Conservation (phyloP, 2,797 vertebrate species). For the Schizothorax lantsangensis region DNA sequence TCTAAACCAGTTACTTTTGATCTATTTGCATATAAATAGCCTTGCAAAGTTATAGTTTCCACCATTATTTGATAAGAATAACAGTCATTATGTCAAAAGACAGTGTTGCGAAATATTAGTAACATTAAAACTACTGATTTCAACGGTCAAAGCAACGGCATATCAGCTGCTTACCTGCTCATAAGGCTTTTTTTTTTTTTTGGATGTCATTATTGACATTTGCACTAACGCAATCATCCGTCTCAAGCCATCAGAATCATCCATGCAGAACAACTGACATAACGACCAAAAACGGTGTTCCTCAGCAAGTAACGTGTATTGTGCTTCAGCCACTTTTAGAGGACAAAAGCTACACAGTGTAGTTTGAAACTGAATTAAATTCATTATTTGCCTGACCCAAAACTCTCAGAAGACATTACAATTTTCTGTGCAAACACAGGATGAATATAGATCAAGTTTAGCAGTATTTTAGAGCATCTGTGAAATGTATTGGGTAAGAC, state of each 20-base stretch:
- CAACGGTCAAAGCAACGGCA: background rate
- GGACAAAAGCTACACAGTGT: background rate
- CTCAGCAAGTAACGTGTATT: too few relatives aligned
- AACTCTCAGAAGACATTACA: background rate
- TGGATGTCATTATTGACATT: background rate
- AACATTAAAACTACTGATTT: background rate
- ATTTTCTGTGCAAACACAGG: background rate
- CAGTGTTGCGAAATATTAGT: too few relatives aligned
- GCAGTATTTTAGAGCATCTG: background rate
- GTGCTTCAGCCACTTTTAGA: background rate
- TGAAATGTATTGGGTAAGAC: background rate
- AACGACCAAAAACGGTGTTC: background rate
- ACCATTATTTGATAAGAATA: too few relatives aligned
- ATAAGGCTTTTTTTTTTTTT: background rate
- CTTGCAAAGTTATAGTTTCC: too few relatives aligned
- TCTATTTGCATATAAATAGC: too few relatives aligned
- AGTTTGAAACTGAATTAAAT: background rate
- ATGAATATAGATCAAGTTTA: background rate
- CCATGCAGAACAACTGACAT: too few relatives aligned
- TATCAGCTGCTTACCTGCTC: background rate
- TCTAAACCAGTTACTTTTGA: too few relatives aligned
- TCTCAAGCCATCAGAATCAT: too few relatives aligned
- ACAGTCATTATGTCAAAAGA: too few relatives aligned
- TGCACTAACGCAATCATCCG: background rate
- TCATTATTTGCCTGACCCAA: background rate